Conservation (phyloP, 2,113 vertebrate genomes). For the Laticauda laticaudata region DNA sequence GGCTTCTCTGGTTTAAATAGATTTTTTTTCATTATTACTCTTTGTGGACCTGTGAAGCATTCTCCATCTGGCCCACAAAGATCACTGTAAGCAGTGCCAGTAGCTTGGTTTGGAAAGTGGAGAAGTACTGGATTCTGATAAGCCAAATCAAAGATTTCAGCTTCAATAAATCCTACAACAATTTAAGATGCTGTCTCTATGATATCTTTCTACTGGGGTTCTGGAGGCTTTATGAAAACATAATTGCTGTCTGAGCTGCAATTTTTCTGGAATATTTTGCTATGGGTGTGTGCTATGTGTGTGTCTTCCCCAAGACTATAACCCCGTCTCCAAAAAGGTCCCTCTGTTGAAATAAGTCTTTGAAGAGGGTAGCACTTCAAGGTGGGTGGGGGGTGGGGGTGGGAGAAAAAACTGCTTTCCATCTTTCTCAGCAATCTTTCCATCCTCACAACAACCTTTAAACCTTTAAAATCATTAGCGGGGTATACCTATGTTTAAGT, state of each 20-base stretch:
- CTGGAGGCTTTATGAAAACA: not conserved
- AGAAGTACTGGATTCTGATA: not conserved
- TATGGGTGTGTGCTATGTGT: too few relatives aligned
- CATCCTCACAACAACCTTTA: not conserved
- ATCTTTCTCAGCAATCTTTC: not conserved
- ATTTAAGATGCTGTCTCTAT: not conserved
- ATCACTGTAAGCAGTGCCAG: not conserved
- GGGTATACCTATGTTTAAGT: not conserved
- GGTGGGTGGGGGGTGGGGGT: accelerated
- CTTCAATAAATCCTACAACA: not conserved
- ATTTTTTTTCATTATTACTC: not conserved
- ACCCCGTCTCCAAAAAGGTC: not conserved
- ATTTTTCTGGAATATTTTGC: not conserved
- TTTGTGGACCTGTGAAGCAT: not conserved
- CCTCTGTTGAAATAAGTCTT: not conserved
- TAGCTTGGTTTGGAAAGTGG: not conserved
- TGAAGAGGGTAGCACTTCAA: not conserved
- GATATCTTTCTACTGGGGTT: not conserved
- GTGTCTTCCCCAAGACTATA: not conserved
- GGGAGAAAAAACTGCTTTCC: not conserved
- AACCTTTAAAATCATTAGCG: not conserved
- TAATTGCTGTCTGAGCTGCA: not conserved
- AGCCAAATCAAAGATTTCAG: not conserved
- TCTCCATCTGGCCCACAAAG: not conserved
- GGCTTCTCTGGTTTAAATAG: not conserved